Evolutionary conservation across 2,113 vertebrate species (phyloP).

Genomic region (Etheostoma cragini): DNA sequence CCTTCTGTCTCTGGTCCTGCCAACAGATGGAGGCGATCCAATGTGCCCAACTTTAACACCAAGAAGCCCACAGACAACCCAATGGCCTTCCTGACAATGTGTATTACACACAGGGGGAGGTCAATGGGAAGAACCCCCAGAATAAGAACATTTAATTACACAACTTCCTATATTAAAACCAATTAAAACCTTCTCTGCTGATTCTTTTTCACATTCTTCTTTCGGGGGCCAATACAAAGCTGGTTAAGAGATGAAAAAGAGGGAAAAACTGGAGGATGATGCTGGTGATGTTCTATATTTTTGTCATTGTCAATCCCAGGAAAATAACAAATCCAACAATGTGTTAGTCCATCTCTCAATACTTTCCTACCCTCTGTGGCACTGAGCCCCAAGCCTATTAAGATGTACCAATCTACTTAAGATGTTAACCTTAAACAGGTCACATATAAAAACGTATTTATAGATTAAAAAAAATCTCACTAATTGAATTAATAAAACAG

Average conservation of each 20-base stretch:
- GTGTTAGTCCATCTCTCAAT: no score
- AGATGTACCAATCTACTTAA: background rate
- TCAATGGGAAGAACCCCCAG: background rate
- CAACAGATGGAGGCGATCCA: conserved; percentile 72
- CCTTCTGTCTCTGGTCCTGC: conserved; percentile 58
- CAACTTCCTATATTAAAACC: background rate
- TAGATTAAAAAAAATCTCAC: background rate
- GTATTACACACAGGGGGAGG: conserved; percentile 3
- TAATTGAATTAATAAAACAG: background rate
- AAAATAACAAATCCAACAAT: no score
- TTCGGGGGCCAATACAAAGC: background rate
- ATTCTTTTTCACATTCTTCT: background rate
- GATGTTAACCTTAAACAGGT: background rate
- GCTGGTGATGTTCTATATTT: background rate
- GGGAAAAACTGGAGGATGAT: background rate
- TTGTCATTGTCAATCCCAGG: background rate
- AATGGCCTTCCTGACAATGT: conserved; percentile 7
- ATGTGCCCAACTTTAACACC: conserved; percentile 53
- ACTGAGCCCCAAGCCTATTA: no score
- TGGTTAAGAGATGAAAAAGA: background rate
- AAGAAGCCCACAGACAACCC: conserved; percentile 16
- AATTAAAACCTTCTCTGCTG: background rate
- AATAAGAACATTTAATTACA: background rate
- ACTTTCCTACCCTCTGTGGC: no score
- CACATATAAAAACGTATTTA: background rate